Percentiles rank a stretch among this genome's conserved stretches.
Evolutionary conservation across 2,797 vertebrate genomes (phyloP).

Genomic region (Clarias laeviceps): DNA sequence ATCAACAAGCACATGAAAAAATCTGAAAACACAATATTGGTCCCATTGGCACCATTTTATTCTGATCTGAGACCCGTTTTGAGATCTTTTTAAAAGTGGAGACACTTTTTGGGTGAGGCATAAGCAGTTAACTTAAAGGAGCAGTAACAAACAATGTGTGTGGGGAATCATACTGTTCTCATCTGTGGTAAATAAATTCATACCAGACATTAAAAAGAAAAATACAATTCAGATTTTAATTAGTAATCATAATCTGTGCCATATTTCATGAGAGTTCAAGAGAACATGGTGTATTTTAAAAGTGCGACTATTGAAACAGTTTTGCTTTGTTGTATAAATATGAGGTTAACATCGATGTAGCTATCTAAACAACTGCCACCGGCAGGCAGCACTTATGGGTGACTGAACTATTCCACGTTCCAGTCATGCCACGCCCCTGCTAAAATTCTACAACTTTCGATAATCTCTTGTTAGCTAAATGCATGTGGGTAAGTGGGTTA

Average conservation of each 20-base stretch:
- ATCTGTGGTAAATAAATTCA: background rate
- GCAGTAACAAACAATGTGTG: conserved; percentile 7
- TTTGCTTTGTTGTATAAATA: conserved; percentile 21
- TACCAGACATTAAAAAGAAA: conserved; percentile 37
- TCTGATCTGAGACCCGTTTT: background rate
- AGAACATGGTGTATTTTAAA: background rate
- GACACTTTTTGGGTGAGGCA: background rate
- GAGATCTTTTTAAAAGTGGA: conserved; percentile 7
- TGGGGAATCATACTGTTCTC: background rate
- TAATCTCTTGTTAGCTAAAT: background rate
- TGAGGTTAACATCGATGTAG: background rate
- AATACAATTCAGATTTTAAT: conserved; percentile 7
- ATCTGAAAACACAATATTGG: background rate
- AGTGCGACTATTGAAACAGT: background rate
- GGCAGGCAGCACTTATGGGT: background rate
- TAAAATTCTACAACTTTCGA: background rate
- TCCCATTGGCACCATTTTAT: background rate
- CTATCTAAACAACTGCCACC: conserved; percentile 4
- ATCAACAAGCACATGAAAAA: background rate
- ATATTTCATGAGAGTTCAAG: background rate
- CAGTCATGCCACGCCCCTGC: background rate
- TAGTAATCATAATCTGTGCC: background rate
- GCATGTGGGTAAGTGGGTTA: background rate
- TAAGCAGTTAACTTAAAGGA: conserved; percentile 21
- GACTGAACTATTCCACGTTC: background rate